Base-by-base conservation (phyloP, 2,113 vertebrate genomes). In the Morone saxatilis region DNA sequence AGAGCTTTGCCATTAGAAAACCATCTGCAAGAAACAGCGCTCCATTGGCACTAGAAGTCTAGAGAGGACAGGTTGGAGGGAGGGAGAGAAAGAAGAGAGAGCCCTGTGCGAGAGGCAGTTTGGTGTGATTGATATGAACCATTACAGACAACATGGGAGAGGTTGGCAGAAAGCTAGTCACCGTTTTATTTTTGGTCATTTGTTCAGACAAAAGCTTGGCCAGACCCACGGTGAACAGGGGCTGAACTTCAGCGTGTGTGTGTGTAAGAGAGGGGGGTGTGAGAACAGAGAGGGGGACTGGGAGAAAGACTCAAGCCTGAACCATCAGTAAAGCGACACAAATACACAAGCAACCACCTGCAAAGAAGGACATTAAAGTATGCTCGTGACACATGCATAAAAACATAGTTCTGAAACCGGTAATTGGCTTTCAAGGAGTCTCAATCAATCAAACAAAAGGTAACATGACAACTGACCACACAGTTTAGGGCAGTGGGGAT, bases 11-110 rank as follows among this genome's bases (percentile, higher is more conserved):
- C 90, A 92, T 94, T 93, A 92, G 83, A 90, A 92, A 92, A 88
- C 85, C 94, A 94, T 94, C 93, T 94, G 93, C 86, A 92, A 93
- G 89, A 88, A 88, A 92, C 90, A 89, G 84, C 22, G 88, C 84
- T 91, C 84, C 89, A 79, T 70, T 92, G 94, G 91, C 88, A 90
- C 91, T 86, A 25, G 43, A 71, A 86, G 86, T 88, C 87, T 86
- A 25, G 73, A 72, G 86, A 87, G 84, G 80, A 83, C 84, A 75
- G 60, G 82, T 71, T 6, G 66, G 83, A 67, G 73, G 60, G 81
- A 89, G 70, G 25, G 71, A 31, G 77, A 20, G 63, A 72, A 72
- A 66, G 53, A 54, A 41, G 74, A 78, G 50, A 83, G 60, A 38
- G 62, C 48, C 43, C 65, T 22, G 85, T 41, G 86, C 86, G 70